Conservation (phyloP, 2,797 vertebrate genomes). For the Falco biarmicus region DNA sequence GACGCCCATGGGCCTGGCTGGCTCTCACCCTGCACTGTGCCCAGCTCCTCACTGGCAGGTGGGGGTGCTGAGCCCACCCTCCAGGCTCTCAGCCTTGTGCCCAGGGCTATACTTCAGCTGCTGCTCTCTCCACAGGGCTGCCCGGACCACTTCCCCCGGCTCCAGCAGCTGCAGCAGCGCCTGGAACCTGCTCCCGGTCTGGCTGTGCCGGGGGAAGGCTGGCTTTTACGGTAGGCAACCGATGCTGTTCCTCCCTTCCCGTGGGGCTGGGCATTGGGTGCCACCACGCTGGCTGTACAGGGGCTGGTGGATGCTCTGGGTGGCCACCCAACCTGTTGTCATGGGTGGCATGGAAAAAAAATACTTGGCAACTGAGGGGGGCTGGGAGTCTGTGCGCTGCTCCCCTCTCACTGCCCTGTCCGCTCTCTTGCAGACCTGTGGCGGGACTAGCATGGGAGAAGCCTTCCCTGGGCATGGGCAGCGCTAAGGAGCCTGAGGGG, state of each 20-base stretch:
- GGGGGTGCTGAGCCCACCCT: fast-evolving
- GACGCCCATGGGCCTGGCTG: neutral
- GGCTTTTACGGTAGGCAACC: neutral
- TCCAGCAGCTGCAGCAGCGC: neutral
- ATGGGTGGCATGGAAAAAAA: neutral
- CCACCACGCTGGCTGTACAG: neutral
- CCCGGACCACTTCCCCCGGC: fast-evolving
- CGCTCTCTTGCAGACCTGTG: constrained; percentile 70
- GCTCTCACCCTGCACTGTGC: fast-evolving
- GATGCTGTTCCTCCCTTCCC: neutral
- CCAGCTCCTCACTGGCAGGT: neutral
- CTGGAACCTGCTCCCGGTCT: neutral
- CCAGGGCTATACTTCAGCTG: neutral
- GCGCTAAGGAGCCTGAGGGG: constrained; percentile 73
- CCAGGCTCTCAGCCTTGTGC: neutral
- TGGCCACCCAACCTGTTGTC: neutral
- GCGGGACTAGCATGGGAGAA: constrained; percentile 63
- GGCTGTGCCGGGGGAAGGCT: neutral
- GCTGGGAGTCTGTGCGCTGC: fast-evolving
- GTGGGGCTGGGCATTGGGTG: neutral
- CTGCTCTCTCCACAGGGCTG: neutral
- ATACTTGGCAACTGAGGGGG: neutral
- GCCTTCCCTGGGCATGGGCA: constrained; percentile 61
- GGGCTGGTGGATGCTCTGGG: neutral
- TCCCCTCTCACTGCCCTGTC: neutral